Percentiles rank a stretch among this genome's conserved stretches.
phyloP scores from a whole-genome alignment of 2,113 vertebrate genomes.

The Dipodomys ordii region DNA sequence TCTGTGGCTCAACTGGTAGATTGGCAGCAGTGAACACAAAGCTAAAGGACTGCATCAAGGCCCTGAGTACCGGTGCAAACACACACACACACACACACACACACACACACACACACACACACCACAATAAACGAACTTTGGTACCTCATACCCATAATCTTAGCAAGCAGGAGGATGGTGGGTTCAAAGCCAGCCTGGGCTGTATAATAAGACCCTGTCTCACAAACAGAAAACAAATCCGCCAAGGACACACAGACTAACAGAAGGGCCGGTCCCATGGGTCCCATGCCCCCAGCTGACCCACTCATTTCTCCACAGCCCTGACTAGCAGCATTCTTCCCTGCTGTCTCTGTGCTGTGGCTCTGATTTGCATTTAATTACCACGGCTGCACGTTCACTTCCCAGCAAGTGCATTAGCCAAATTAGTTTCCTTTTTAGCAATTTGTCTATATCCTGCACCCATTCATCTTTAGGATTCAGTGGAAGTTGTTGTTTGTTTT shows the following conservation, averaged over 20 bases:
- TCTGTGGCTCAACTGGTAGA: too few species aligned
- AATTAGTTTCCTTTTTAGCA: constrained; percentile 9
- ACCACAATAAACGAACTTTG: too few species aligned
- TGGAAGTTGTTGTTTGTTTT: too few species aligned
- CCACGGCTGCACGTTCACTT: not conserved
- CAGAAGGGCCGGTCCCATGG: not conserved
- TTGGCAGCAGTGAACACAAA: too few species aligned
- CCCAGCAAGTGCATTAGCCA: constrained; percentile 36
- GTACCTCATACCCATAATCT: too few species aligned
- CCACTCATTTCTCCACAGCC: not conserved
- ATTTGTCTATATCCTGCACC: not conserved
- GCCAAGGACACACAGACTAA: not conserved
- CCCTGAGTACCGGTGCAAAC: too few species aligned
- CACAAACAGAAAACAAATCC: not conserved
- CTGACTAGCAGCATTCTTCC: not conserved
- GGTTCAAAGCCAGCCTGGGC: not conserved
- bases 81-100: too few species aligned
- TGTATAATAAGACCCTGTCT: not conserved
- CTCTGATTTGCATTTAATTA: constrained; percentile 70
- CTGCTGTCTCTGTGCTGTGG: not conserved
- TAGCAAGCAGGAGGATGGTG: too few species aligned
- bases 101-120: too few species aligned
- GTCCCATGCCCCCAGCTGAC: not conserved
- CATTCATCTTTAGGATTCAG: not conserved
- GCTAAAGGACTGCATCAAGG: too few species aligned